These are phyloP conservation scores for Lochmaea capreae DNA, from an alignment of 2,888 invertebrate genomes.

Conservation along the genomic window DNA sequence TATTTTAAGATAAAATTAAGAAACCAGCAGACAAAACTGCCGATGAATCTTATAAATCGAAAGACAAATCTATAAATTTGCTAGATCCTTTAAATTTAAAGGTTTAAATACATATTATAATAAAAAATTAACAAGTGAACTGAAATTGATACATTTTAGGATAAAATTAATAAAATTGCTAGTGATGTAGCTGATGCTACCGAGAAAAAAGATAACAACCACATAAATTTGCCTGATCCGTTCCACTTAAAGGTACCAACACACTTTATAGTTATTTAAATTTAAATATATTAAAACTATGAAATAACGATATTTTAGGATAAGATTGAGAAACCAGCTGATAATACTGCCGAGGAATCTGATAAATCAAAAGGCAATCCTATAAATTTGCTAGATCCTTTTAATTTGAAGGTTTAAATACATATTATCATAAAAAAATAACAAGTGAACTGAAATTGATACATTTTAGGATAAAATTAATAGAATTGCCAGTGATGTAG, in stretches of 20 bases:
- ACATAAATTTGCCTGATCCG: constrained; percentile 7
- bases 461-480: constrained; percentile 11
- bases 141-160: constrained; percentile 5
- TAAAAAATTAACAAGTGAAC: not conserved
- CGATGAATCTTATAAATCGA: not conserved
- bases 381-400: constrained; percentile 9
- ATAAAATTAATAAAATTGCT: not conserved
- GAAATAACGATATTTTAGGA: not conserved
- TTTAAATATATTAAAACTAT: not conserved
- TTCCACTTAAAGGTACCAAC: constrained; percentile 8
- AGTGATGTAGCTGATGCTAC: not conserved
- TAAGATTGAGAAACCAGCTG: not conserved
- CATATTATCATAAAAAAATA: not conserved
- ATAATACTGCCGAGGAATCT: not conserved
- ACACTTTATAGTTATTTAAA: not conserved
- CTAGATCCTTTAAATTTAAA: constrained; percentile 20
- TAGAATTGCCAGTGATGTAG: not conserved
- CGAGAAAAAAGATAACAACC: not conserved
- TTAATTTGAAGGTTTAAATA: constrained; percentile 14
- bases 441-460: not conserved
- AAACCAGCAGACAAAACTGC: not conserved
- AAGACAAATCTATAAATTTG: not conserved
- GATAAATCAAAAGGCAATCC: not conserved
- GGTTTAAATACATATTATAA: not conserved
- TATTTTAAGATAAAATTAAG: not conserved